Conservation (phyloP, 2,888 invertebrate genomes). For the Parnassius glacialis region DNA sequence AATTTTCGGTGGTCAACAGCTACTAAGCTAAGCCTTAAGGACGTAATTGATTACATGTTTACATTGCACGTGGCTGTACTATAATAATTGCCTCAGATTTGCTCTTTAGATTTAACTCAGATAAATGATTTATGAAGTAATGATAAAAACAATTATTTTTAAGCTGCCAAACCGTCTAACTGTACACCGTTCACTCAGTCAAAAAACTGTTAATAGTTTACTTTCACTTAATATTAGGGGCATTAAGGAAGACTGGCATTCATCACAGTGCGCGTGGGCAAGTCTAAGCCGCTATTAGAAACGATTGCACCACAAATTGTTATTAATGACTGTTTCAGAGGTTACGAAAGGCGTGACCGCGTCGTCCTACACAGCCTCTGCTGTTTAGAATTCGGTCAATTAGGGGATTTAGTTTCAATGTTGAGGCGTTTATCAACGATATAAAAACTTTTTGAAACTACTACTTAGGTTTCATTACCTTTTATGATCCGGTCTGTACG, state of each 20-base stretch:
- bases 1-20: too few relatives aligned
- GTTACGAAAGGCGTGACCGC: slow-evolving; percentile 33
- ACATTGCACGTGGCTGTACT: too few relatives aligned
- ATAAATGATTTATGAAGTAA: too few relatives aligned
- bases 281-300: slow-evolving; percentile 35
- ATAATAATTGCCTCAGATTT: too few relatives aligned
- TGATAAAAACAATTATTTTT: too few relatives aligned
- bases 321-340: slow-evolving; percentile 52
- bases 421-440: slow-evolving; percentile 6
- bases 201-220: slow-evolving; percentile 11
- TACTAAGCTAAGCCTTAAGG: too few relatives aligned
- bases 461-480: too few relatives aligned
- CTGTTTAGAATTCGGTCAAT: slow-evolving; percentile 8
- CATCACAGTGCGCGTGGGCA: slow-evolving; percentile 37
- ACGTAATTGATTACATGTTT: too few relatives aligned
- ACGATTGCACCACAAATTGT: slow-evolving; percentile 44
- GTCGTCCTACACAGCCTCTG: slow-evolving; percentile 32
- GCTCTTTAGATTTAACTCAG: too few relatives aligned
- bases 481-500: too few relatives aligned
- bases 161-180: not conserved
- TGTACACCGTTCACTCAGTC: not conserved
- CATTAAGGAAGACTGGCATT: slow-evolving; percentile 29
- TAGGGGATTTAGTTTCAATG: slow-evolving; percentile 17
- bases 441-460: not conserved
- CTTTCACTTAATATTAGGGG: slow-evolving; percentile 18